Base-by-base conservation (phyloP, 2,797 vertebrate genomes). In the Cirrhinus mrigala region DNA sequence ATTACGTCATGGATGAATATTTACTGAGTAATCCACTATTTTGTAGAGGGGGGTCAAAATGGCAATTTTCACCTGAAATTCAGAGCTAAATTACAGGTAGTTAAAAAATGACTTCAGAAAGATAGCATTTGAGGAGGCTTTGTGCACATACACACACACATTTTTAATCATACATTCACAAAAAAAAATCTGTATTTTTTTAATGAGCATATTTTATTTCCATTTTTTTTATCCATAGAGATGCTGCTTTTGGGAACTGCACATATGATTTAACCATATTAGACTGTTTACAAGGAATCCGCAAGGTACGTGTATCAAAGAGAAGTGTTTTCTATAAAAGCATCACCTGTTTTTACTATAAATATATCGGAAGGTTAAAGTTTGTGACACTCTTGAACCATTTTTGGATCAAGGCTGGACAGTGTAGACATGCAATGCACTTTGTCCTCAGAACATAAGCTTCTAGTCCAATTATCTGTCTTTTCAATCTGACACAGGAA, bases 281-380 rank as follows among this genome's bases (percentile, higher is more conserved):
- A 22, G 95, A 98, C 92, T 98, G 97, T 91, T 94, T 98, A 90
- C 96, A 97, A 89, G 97, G 97, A 88, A 92, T 98, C 91, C 94
- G 93, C 85, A 98, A 98, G 97, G 97, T 98, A 95, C 94, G 82
- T 50, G 18, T 44, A 1, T 48, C 27, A 16, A 76, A 73, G 52
- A 8, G 9, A 15, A 40, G 1, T 29, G 12, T 54, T 83, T 54
- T 12, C 8, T 24, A n/a, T 37, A 56, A 24, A 22, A 40, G 14
- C 2, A 44, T 22, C 22, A 56, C 40, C 14, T 5, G 4, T 69
- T 81, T 44, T 4, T 24, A 15, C 7, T 6, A 22, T 22, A 27
- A 12, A 46, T 58, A 22, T 15, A 33, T 68, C 50, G 44, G 46
- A 66, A 83, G 20, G 14, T 11, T 64, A 66, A 66, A 83, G 58